These are phyloP conservation scores for Cepaea nemoralis DNA, from an alignment of 1,140 invertebrate species.

Conservation along the genomic window DNA sequence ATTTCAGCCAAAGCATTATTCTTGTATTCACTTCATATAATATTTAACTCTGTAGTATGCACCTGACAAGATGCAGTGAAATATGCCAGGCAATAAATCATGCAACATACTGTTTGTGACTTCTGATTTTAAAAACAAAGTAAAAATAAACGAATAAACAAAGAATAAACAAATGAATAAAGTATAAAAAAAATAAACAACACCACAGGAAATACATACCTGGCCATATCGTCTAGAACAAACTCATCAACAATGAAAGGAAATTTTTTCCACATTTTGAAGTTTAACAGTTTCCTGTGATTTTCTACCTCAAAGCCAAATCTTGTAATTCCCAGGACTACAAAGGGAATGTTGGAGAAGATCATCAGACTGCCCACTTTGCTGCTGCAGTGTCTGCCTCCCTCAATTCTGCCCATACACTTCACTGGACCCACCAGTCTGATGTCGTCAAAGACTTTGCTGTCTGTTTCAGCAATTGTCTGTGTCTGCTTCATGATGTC, in stretches of 20 bases:
- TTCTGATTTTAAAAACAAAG: no score
- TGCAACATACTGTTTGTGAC: no score
- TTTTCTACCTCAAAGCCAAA: background rate
- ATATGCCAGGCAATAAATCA: no score
- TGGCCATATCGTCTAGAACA: background rate
- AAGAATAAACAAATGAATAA: no score
- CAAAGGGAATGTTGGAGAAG: background rate
- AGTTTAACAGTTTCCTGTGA: background rate
- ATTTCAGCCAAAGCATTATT: no score
- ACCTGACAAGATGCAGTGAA: no score
- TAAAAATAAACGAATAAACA: no score
- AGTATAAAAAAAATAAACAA: no score
- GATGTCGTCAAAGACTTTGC: background rate
- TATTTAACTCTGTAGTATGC: no score
- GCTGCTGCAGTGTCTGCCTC: background rate
- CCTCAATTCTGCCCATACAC: background rate
- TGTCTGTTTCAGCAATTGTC: background rate
- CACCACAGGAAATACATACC: no score
- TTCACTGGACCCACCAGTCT: background rate
- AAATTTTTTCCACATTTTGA: slow-evolving; percentile 5
- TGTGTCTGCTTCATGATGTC: background rate
- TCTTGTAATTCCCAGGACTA: background rate
- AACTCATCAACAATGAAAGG: slow-evolving; percentile 8
- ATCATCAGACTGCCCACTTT: background rate
- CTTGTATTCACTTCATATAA: no score